Conservation (phyloP, 2,888 invertebrate species). For the Scaptomyza caliginosa region DNA sequence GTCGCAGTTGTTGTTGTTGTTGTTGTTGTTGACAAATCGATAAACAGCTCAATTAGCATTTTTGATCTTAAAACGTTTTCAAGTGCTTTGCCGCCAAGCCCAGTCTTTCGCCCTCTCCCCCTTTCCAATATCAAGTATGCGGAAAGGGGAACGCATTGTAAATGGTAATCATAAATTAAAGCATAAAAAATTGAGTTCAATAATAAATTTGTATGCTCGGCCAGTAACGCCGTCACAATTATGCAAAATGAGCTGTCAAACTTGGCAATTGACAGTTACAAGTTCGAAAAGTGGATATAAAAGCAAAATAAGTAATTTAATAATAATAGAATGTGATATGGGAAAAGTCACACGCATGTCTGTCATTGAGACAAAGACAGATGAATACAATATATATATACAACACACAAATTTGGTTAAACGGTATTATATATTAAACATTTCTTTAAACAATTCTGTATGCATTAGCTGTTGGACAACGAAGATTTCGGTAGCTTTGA, state of each 20-base stretch:
- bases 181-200: conserved; percentile 72
- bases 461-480: too few species aligned
- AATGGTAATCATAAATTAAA: conserved; percentile 73
- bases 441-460: too few species aligned
- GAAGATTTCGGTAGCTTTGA: too few species aligned
- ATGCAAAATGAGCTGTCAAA: conserved; percentile 74
- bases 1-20: conserved; percentile 1
- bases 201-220: conserved; percentile 73
- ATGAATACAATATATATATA: neutral
- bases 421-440: too few species aligned
- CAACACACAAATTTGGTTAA: too few species aligned
- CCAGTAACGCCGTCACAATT: conserved; percentile 59
- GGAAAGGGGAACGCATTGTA: neutral
- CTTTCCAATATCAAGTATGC: too few species aligned
- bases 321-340: neutral
- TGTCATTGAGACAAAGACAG: neutral
- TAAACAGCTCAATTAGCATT: conserved; percentile 80
- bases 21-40: conserved; percentile 75
- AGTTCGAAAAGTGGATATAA: conserved; percentile 44
- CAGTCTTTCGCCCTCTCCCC: conserved; percentile 5
- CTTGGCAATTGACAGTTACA: conserved; percentile 65
- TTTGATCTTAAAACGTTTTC: conserved; percentile 63
- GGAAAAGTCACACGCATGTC: conserved; percentile 7
- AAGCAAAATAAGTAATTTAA: conserved; percentile 4
- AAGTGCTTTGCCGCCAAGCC: conserved; percentile 40